These are phyloP conservation scores for Brachyhypopomus gauderio DNA, from an alignment of 2,113 vertebrate species.

Conservation along the genomic window DNA sequence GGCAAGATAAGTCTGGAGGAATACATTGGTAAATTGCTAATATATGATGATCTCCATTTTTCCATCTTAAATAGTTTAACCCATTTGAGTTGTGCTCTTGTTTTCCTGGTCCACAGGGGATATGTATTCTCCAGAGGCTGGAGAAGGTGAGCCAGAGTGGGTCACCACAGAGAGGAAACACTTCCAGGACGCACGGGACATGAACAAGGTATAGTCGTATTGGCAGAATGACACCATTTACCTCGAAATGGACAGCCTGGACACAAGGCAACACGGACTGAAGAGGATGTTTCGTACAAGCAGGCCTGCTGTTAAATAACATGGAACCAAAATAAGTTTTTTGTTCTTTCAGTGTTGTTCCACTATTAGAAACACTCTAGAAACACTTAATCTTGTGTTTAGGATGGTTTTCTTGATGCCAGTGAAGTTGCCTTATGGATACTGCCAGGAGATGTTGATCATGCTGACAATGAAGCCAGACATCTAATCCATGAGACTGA, in stretches of 20 bases:
- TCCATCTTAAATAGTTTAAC: not conserved
- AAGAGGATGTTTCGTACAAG: not conserved
- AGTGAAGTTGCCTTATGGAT: constrained; percentile 83
- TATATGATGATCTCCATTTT: too few species aligned
- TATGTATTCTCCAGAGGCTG: constrained; percentile 75
- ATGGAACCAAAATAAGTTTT: too few species aligned
- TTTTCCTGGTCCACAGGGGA: constrained; percentile 73
- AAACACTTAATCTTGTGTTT: not conserved
- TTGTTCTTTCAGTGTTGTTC: too few species aligned
- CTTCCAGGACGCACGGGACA: constrained; percentile 83
- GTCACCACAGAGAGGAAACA: constrained; percentile 83
- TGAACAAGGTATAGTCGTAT: constrained; percentile 72
- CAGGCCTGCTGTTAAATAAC: not conserved
- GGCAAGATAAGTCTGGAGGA: constrained; percentile 81
- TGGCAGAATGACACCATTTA: not conserved
- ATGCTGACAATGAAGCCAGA: constrained; percentile 84
- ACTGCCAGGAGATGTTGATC: constrained; percentile 83
- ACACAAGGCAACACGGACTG: not conserved
- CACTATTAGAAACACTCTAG: not conserved
- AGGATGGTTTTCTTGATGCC: constrained; percentile 82
- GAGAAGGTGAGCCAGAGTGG: constrained; percentile 84
- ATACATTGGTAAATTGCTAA: constrained; percentile 81
- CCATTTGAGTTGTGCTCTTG: not conserved
- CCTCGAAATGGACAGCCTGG: not conserved
- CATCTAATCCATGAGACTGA: constrained; percentile 87